Percentiles rank a stretch among this genome's conserved stretches.
Conservation (phyloP, 2,888 invertebrate genomes). For the Polyploca ridens region DNA sequence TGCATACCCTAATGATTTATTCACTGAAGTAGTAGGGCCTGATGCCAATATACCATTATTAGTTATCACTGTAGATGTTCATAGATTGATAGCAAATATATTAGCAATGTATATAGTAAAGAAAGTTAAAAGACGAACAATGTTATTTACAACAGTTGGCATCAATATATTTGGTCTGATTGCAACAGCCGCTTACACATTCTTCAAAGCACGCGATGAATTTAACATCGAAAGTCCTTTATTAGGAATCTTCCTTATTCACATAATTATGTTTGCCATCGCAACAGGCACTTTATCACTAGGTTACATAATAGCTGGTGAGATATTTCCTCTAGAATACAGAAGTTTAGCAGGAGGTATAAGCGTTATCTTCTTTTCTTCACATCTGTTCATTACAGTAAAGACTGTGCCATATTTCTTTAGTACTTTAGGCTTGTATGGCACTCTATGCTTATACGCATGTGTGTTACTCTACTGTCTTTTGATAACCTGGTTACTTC, state of each 20-base stretch:
- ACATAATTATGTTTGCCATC: conserved; percentile 78
- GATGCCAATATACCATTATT: conserved; percentile 46
- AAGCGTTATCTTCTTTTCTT: conserved; percentile 58
- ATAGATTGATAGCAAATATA: conserved; percentile 54
- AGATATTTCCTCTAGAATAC: conserved; percentile 85
- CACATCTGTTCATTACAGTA: conserved; percentile 57
- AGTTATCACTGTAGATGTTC: conserved; percentile 52
- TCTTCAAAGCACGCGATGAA: conserved; percentile 40
- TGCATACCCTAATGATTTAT: conserved; percentile 53
- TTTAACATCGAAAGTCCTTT: conserved; percentile 51
- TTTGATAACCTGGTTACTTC: conserved; percentile 52
- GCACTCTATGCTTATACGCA: conserved; percentile 60
- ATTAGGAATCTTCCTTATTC: conserved; percentile 54
- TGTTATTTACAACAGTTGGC: conserved; percentile 49
- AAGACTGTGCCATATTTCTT: conserved; percentile 61
- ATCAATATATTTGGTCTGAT: conserved; percentile 47
- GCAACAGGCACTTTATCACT: conserved; percentile 85
- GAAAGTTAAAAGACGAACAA: conserved; percentile 52
- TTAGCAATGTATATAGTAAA: conserved; percentile 52
- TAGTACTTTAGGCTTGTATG: conserved; percentile 50
- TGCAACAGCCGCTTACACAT: conserved; percentile 51
- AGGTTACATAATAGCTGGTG: conserved; percentile 88
- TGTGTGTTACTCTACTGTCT: conserved; percentile 55
- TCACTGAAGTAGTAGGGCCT: conserved; percentile 48
- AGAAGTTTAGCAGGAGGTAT: conserved; percentile 83